Conservation (phyloP, 2,797 vertebrate genomes). For the Neosalanx taihuensis region DNA sequence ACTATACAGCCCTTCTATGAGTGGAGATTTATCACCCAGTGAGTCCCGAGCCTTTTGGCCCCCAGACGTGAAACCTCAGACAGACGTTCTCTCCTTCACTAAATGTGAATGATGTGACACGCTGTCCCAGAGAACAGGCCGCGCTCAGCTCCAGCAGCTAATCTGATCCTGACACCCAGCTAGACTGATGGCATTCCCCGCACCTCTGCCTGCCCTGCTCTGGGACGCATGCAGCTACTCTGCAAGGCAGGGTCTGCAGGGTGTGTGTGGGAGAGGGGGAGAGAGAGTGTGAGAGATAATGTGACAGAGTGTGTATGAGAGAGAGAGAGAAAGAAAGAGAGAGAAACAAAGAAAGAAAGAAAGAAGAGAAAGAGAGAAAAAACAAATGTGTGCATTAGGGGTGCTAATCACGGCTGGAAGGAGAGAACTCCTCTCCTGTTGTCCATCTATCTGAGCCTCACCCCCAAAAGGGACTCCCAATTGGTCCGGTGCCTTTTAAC, state of each 20-base stretch:
- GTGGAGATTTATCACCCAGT: conserved; percentile 49
- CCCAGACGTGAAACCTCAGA: conserved; percentile 52
- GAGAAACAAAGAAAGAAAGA: conserved; percentile 5
- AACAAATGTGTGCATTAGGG: not conserved
- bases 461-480: conserved; percentile 60
- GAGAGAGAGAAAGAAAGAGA: conserved; percentile 12
- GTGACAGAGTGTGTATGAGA: not conserved
- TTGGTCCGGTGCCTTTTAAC: conserved; percentile 63
- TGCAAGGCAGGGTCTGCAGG: conserved; percentile 10
- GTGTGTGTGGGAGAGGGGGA: not conserved
- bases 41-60: conserved; percentile 51
- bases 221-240: conserved; percentile 30
- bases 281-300: not conserved
- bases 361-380: conserved; percentile 1
- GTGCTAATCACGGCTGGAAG: not conserved
- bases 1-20: conserved; percentile 30
- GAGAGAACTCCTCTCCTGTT: conserved; percentile 41
- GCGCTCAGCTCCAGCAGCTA: conserved; percentile 66
- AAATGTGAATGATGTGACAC: conserved; percentile 69
- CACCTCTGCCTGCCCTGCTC: conserved; percentile 43
- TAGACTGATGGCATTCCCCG: conserved; percentile 73
- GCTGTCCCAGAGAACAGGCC: conserved; percentile 27
- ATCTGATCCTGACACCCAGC: conserved; percentile 69
- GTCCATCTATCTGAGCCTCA: conserved; percentile 52
- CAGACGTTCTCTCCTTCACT: conserved; percentile 39